Conservation (phyloP, 2,113 vertebrate species). For the Elaphurus davidianus region DNA sequence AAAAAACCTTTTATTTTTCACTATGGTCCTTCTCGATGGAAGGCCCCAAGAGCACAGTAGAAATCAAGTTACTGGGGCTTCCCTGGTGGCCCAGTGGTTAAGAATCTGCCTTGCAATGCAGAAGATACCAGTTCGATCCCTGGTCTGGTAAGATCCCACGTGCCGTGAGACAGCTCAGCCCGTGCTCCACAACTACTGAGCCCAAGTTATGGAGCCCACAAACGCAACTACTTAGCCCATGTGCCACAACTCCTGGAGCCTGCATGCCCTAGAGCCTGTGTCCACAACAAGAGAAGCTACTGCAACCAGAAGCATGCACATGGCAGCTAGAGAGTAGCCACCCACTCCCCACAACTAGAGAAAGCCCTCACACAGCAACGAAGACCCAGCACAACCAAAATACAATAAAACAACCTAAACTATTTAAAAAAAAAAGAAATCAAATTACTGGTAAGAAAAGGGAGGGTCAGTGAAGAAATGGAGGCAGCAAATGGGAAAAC, state of each 20-base stretch:
- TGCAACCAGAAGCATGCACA: accelerated
- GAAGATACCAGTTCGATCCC: not conserved
- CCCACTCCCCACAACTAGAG: not conserved
- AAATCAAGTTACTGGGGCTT: not conserved
- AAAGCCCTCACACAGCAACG: not conserved
- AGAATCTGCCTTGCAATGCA: not conserved
- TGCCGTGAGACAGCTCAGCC: not conserved
- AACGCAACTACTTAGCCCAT: not conserved
- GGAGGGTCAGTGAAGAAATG: not conserved
- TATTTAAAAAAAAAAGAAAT: not conserved
- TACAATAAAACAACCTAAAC: not conserved
- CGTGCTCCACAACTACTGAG: not conserved
- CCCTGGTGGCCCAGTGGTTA: not conserved
- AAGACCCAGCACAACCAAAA: not conserved
- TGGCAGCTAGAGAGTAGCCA: not conserved
- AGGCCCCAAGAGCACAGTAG: not conserved
- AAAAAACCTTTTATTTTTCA: not conserved
- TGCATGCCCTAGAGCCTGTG: not conserved
- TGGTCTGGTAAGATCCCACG: not conserved
- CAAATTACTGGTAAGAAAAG: not conserved
- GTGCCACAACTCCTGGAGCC: not conserved
- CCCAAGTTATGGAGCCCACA: not conserved
- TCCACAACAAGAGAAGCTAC: not conserved
- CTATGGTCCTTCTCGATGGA: not conserved
- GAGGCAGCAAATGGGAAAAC: not conserved